phyloP scores from a whole-genome alignment of 1,140 invertebrate species.

The Zaprionus gabonicus region DNA sequence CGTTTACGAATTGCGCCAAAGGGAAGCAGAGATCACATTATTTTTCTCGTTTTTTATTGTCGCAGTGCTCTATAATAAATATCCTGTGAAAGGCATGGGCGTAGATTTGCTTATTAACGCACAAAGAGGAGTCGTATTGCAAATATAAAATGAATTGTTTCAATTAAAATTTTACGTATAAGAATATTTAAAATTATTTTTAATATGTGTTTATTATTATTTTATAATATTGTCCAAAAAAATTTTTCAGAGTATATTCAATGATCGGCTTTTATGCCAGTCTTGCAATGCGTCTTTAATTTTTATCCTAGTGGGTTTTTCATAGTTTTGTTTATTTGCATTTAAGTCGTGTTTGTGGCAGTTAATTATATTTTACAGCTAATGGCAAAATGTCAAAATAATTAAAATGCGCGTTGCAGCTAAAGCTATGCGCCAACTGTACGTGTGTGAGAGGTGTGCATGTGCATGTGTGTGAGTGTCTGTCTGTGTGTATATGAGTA shows the following conservation, averaged over 20 bases:
- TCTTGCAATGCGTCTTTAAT: background rate
- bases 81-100: background rate
- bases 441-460: background rate
- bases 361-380: conserved; percentile 81
- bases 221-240: too few species aligned
- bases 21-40: background rate
- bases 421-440: conserved; percentile 15
- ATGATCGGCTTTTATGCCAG: background rate
- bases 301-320: conserved; percentile 1
- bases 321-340: conserved; percentile 63
- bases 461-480: background rate
- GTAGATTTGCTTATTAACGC: background rate
- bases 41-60: background rate
- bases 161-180: too few species aligned
- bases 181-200: background rate
- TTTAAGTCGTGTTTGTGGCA: conserved; percentile 75
- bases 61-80: background rate
- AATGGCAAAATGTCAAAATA: conserved; percentile 82
- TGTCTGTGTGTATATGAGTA: conserved; percentile 1
- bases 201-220: too few species aligned
- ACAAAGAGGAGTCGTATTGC: background rate
- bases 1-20: background rate
- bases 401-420: conserved; percentile 66
- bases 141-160: background rate
- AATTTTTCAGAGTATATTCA: background rate